These are phyloP conservation scores for Apodemia hepburni DNA, from an alignment of 2,888 invertebrate genomes.

Conservation along the genomic window DNA sequence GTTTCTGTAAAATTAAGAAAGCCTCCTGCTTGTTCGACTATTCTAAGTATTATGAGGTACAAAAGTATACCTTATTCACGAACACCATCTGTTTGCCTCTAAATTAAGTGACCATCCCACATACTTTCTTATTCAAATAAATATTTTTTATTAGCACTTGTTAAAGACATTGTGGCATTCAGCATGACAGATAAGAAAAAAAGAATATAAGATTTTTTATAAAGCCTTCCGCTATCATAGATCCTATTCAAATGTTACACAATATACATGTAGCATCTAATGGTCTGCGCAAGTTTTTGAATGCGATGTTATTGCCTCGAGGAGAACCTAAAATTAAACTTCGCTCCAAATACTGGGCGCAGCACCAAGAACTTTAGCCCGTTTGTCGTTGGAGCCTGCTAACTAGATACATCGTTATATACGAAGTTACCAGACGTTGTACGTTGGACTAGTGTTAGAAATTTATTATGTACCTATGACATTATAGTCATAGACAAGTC, in stretches of 20 bases:
- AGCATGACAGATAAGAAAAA: background rate
- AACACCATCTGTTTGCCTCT: too few relatives aligned
- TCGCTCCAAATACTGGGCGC: background rate
- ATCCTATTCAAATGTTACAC: background rate
- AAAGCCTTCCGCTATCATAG: background rate
- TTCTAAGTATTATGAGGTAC: too few relatives aligned
- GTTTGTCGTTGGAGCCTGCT: background rate
- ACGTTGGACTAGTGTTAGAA: too few relatives aligned
- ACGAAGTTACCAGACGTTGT: background rate
- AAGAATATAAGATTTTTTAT: background rate
- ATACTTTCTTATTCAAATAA: too few relatives aligned
- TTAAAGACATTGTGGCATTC: background rate
- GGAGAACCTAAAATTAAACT: constrained; percentile 25
- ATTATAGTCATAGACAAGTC: too few relatives aligned
- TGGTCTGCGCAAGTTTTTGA: constrained; percentile 25
- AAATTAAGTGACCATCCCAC: too few relatives aligned
- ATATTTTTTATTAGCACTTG: too few relatives aligned
- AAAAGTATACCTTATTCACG: too few relatives aligned
- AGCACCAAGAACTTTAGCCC: background rate
- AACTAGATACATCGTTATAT: background rate
- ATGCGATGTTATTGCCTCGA: constrained; percentile 21
- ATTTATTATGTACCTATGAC: too few relatives aligned
- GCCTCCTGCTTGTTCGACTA: too few relatives aligned
- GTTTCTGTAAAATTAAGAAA: too few relatives aligned
- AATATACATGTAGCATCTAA: constrained; percentile 13